phyloP scores from a whole-genome alignment of 2,888 invertebrate genomes.

The Drosophila limbata region DNA sequence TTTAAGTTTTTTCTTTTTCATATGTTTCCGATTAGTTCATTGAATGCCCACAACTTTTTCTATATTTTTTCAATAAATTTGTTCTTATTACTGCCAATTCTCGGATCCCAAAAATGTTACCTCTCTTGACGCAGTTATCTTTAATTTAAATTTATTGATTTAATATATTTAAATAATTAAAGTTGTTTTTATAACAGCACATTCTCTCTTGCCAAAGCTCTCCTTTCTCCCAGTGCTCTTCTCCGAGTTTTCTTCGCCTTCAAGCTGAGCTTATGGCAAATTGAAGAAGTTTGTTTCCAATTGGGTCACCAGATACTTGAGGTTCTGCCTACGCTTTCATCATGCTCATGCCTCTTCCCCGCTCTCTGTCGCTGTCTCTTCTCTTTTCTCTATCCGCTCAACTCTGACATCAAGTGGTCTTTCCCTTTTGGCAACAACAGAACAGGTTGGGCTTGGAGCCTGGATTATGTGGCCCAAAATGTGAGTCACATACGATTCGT shows the following conservation, averaged over 20 bases:
- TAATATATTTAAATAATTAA: neutral
- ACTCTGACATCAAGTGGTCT: neutral
- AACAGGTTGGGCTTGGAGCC: conserved; percentile 32
- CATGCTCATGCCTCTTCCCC: neutral
- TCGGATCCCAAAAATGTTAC: no score
- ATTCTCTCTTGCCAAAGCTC: neutral
- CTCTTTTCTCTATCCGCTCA: neutral
- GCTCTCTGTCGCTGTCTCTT: neutral
- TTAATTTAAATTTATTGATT: no score
- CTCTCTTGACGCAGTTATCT: no score
- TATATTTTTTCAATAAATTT: neutral
- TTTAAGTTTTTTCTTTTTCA: no score
- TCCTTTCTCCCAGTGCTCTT: neutral
- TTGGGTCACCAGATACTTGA: conserved; percentile 13
- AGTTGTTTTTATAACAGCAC: neutral
- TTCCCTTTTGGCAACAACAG: conserved; percentile 20
- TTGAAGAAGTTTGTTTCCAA: conserved; percentile 1
- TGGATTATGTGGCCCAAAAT: conserved; percentile 28
- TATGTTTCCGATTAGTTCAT: neutral
- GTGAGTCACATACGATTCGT: conserved; percentile 34
- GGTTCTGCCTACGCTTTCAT: conserved; percentile 15
- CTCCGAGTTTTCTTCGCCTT: neutral
- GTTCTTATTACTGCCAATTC: no score
- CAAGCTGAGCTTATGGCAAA: neutral
- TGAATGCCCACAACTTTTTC: neutral